Evolutionary conservation across 2,113 vertebrate genomes (phyloP), one percentile per base, ranked within the genome.

Genomic region (Psophia crepitans): DNA sequence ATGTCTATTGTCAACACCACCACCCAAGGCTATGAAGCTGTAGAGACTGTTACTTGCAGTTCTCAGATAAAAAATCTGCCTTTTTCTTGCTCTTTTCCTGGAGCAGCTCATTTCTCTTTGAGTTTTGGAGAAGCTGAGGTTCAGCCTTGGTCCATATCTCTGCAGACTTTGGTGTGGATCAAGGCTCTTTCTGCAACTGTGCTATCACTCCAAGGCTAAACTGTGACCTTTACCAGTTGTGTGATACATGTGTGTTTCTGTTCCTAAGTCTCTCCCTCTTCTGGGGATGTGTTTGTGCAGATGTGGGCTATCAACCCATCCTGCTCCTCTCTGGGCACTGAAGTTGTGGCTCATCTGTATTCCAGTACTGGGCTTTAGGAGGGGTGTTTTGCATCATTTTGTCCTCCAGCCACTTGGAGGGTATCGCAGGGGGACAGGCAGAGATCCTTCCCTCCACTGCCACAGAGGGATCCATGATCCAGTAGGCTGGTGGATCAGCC

Each of bases 401-500:
- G 43, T 68, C 39, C 53, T 90, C 17, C 49, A 30, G 30, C 15
- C 0, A 0, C 32, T 37, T 26, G 51, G 32, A 94, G 20, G 23
- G 12, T 9, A 33, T 23, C 2, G 0, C 8, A 1, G 0, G 1
- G 51, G 41, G 37, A 19, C 26, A 60, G 84, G 63, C 35, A 49
- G 51, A 43, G 43, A 14, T 37, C 32, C 24, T 76, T 41, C 60
- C 41, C 19, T 63, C 21, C 44, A 2, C 7, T 19, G 44, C 43
- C 2, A 0, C 69, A 51, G 27, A 1, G 0, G 14, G 7, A 23
- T 22, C 48, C 3, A 0, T 26, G 73, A 8, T 24, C 58, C 3
- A 2, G 6, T 46, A 44, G 46, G 9, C 22, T 87, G 43, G 54
- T 11, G 23, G 65, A 8, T 53, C 35, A 30, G 12, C 71, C 76